Evolutionary conservation across 2,888 invertebrate genomes (phyloP), one percentile per base, ranked within the genome.

Genomic region (Andrena trimmerana): DNA sequence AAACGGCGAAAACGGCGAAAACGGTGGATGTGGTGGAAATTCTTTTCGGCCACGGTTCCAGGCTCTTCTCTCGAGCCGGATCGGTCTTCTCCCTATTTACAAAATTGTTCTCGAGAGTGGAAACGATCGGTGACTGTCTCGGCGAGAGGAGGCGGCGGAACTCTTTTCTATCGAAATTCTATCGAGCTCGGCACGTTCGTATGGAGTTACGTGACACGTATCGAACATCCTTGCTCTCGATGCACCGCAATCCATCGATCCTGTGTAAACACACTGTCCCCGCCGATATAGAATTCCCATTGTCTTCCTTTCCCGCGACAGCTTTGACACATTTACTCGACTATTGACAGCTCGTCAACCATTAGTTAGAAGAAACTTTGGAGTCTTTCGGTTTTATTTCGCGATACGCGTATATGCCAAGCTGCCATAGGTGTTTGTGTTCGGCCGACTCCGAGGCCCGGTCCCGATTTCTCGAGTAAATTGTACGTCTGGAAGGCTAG

Each of bases 191-290:
- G 62, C 78, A 72, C 75, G 76, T 80, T 60, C 70, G 68, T 65
- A 63, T 63, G 27, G 80, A 78, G 59, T 83, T 84, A 84, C 71
- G 78, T 71, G 86, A 78, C 81, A 74, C 63, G 57, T 72, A 74
- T 66, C 71, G 78, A 66, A 74, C 77, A 68, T 78, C 76, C 73
- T 67, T 74, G 71, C 70, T 66, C 52, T 29, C 62, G 75, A 71
- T 60, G 73, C 66, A 76, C 75, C 75, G 77, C 81, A 74, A 78
- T 71, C 78, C 81, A 77, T 71, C 76, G 86, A 86, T 86, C 86
- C 81, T 73, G 29, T 74, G 73, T 78, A 78, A 81, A 84, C 78
- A 78, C 68, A 84, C 73, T 57, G 77, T 33, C 16, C 4, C 66
- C 50, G 65, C 59, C 27, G 50, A 57, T 70, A 60, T 75, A 77